Conservation (phyloP, 2,797 vertebrate genomes). For the Benthosema pterotum region DNA sequence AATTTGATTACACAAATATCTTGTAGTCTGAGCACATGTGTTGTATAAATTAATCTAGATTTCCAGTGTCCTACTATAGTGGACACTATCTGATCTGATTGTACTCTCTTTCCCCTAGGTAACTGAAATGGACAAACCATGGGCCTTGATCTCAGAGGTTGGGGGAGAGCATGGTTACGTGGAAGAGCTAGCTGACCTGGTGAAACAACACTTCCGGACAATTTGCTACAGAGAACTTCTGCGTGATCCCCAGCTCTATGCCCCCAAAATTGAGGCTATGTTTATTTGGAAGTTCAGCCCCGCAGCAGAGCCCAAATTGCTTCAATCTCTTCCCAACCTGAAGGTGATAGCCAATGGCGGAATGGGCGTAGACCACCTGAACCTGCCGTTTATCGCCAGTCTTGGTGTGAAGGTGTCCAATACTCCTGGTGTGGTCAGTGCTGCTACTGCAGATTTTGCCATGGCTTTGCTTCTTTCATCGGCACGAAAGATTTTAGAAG, state of each 20-base stretch:
- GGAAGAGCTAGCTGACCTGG: conserved; percentile 58
- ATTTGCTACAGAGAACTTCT: conserved; percentile 77
- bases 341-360: conserved; percentile 76
- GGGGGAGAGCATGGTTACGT: conserved; percentile 46
- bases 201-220: conserved; percentile 75
- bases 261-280: conserved; percentile 77
- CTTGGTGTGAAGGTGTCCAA: conserved; percentile 75
- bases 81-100: neutral
- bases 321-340: conserved; percentile 70
- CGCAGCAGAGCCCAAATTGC: conserved; percentile 52
- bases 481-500: conserved; percentile 44
- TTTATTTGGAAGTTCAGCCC: conserved; percentile 69
- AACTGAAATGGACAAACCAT: conserved; percentile 71
- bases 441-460: conserved; percentile 71
- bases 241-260: conserved; percentile 65
- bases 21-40: neutral
- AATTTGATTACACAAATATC: neutral
- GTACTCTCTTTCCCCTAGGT: conserved; percentile 39
- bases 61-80: too few species aligned
- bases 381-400: conserved; percentile 71
- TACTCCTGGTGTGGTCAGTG: conserved; percentile 72
- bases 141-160: conserved; percentile 69
- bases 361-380: conserved; percentile 79
- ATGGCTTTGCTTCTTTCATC: conserved; percentile 61
- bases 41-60: neutral